A percentile compares a stretch with the other conserved stretches of the same genome.
Conservation (phyloP, 2,797 vertebrate species). For the Miichthys miiuy region DNA sequence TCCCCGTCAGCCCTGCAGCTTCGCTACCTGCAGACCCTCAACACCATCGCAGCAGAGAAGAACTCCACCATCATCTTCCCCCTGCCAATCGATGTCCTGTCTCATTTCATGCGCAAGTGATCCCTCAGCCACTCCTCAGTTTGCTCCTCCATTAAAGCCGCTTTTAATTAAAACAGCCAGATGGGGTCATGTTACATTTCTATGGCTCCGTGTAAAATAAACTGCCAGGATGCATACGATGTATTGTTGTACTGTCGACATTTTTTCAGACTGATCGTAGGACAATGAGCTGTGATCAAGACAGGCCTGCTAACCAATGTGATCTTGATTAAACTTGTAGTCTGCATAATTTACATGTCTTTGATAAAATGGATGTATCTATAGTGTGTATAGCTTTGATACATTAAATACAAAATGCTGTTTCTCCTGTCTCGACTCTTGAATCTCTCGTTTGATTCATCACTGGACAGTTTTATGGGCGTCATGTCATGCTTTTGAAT, state of each 20-base stretch:
- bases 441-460: neutral
- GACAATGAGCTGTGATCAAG: conserved; percentile 17
- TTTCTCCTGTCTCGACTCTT: neutral
- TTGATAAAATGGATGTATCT: neutral
- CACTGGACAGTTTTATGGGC: neutral
- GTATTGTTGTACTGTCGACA: neutral
- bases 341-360: neutral
- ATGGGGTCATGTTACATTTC: neutral
- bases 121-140: conserved; percentile 8
- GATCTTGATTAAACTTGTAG: neutral
- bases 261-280: neutral
- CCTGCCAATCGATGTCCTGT: conserved; percentile 84
- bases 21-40: conserved; percentile 89
- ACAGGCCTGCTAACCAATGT: neutral
- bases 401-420: conserved; percentile 14
- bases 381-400: conserved; percentile 2
- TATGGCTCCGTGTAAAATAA: neutral
- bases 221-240: neutral
- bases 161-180: neutral
- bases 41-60: conserved; percentile 86
- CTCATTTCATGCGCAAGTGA: conserved; percentile 81
- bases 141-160: neutral
- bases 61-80: conserved; percentile 91
- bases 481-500: neutral
- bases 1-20: conserved; percentile 88